These are phyloP conservation scores for Cryptops parisi DNA, from an alignment of 2,888 invertebrate species.

Conservation along the genomic window DNA sequence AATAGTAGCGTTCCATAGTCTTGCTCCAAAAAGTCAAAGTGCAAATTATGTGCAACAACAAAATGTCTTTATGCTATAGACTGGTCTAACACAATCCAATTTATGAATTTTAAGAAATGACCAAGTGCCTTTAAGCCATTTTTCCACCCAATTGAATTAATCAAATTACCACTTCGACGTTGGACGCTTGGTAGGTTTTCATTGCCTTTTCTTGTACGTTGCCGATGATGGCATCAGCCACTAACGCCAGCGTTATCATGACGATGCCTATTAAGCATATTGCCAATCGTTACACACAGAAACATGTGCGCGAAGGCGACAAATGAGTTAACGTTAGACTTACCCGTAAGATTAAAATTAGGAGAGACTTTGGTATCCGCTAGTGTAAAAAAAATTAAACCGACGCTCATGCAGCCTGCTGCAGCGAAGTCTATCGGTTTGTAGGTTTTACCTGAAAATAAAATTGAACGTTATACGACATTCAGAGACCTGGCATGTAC, in stretches of 20 bases:
- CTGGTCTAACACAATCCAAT: no score
- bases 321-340: conserved; percentile 18
- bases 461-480: no score
- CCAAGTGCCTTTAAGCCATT: no score
- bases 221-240: conserved; percentile 91
- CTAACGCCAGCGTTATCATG: conserved; percentile 55
- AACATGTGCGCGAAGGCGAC: not conserved
- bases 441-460: conserved; percentile 54
- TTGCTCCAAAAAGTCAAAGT: no score
- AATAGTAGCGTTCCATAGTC: no score
- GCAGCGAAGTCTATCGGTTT: conserved; percentile 68
- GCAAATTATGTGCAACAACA: no score
- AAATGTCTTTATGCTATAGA: no score
- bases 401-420: conserved; percentile 71
- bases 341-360: conserved; percentile 42
- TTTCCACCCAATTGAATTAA: no score
- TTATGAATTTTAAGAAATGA: no score
- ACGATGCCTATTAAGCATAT: conserved; percentile 30
- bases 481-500: no score
- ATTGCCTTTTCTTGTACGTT: conserved; percentile 95
- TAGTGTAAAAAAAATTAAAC: conserved; percentile 78
- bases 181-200: conserved; percentile 64
- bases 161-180: conserved; percentile 60
- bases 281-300: not conserved
- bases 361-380: conserved; percentile 50